Conservation (phyloP, 2,888 invertebrate species). For the Drosophila nr. medialis region DNA sequence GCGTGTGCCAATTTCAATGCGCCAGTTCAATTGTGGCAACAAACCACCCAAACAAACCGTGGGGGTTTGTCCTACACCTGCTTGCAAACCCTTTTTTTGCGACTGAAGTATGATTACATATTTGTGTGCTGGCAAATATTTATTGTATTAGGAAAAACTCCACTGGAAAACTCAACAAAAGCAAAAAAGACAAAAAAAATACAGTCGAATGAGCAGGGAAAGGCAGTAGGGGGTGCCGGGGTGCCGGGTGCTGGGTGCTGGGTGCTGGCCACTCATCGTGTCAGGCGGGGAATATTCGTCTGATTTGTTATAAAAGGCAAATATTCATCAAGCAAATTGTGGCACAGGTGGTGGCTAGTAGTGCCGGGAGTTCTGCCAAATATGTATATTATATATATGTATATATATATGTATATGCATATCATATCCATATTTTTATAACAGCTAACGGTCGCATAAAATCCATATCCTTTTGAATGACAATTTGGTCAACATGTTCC, state of each 20-base stretch:
- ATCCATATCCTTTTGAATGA: slow-evolving; percentile 77
- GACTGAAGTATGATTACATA: slow-evolving; percentile 76
- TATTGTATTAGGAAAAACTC: slow-evolving; percentile 74
- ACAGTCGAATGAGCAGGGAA: slow-evolving; percentile 20
- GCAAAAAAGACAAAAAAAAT: slow-evolving; percentile 29
- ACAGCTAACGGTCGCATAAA: slow-evolving; percentile 44
- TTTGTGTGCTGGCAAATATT: slow-evolving; percentile 77
- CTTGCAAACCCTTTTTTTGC: slow-evolving; percentile 48
- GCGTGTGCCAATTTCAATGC: slow-evolving; percentile 79
- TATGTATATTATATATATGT: not conserved
- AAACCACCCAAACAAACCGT: slow-evolving; percentile 1
- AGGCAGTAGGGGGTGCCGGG: too few species aligned
- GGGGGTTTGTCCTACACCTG: not conserved
- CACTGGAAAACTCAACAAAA: slow-evolving; percentile 39
- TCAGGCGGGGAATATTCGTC: slow-evolving; percentile 56
- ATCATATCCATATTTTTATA: slow-evolving; percentile 61
- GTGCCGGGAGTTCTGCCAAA: not conserved
- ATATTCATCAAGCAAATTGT: slow-evolving; percentile 77
- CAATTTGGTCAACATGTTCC: slow-evolving; percentile 80
- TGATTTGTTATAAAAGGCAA: slow-evolving; percentile 78
- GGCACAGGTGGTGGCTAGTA: slow-evolving; percentile 30
- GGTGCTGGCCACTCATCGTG: slow-evolving; percentile 42
- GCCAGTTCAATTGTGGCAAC: slow-evolving; percentile 64
- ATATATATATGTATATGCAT: slow-evolving; percentile 22
- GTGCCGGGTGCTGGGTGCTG: too few species aligned